A percentile compares a stretch with the other conserved stretches of the same genome.
Conservation (phyloP, 30 jellyfish, hydroid and myxozoan genomes). For the Morbakka virulenta region DNA sequence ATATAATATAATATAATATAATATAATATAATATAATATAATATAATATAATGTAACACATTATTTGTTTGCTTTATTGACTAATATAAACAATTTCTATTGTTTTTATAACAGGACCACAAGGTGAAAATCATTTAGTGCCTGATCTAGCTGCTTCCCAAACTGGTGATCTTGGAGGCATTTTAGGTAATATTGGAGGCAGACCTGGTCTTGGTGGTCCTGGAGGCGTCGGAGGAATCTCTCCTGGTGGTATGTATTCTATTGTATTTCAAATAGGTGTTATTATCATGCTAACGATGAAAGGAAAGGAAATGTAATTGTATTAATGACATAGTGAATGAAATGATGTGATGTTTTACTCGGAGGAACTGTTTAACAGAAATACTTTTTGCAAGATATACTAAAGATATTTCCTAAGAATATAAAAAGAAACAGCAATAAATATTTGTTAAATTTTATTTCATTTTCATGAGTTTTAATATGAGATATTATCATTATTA, state of each 20-base stretch:
- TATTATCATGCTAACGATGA: too few relatives aligned
- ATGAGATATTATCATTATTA: background rate
- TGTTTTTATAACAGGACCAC: conserved; percentile 35
- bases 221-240: conserved; percentile 91
- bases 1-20: too few relatives aligned
- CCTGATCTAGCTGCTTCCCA: conserved; percentile 95
- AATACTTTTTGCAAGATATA: background rate
- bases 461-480: background rate
- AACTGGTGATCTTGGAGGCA: conserved; percentile 89
- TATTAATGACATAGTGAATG: too few relatives aligned
- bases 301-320: too few relatives aligned
- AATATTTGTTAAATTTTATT: too few relatives aligned
- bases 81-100: too few relatives aligned
- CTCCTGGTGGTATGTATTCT: conserved; percentile 78
- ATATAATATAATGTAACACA: too few relatives aligned
- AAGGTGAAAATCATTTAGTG: conserved; percentile 70
- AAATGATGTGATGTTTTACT: too few relatives aligned
- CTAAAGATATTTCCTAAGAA: background rate
- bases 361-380: background rate
- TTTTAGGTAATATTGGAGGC: conserved; percentile 83
- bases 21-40: too few relatives aligned
- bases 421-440: too few relatives aligned
- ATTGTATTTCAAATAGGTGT: too few relatives aligned
- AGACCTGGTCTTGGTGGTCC: conserved; percentile 95
- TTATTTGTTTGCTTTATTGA: too few relatives aligned